Percentiles rank a stretch among this genome's conserved stretches.
Evolutionary conservation across 37 sponge, comb jelly and placozoan species (phyloP).

Genomic region (Aphrocallistes beatrix): DNA sequence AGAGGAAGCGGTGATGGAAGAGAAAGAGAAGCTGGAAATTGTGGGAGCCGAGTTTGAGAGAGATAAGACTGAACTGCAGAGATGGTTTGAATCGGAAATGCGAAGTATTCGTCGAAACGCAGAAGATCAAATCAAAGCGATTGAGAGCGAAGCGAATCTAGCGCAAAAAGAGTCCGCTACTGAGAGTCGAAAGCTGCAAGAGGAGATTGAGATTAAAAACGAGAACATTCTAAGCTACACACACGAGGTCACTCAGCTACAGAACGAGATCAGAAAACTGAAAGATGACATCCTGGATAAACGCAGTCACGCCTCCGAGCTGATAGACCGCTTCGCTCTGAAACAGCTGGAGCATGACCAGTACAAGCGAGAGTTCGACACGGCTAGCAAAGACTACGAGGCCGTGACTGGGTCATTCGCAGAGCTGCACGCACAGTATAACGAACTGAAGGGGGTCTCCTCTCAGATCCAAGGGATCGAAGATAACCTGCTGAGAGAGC

Average conservation of each 20-base stretch:
- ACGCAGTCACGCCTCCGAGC: not conserved
- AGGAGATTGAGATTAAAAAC: not conserved
- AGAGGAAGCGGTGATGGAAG: not conserved
- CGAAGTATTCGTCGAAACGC: not conserved
- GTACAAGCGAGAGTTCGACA: constrained; percentile 11
- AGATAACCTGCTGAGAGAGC: not conserved
- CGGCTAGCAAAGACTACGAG: not conserved
- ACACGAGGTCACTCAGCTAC: not conserved
- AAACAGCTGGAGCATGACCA: not conserved
- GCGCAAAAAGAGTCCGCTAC: not conserved
- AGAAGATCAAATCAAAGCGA: not conserved
- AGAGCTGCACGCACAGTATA: constrained; percentile 10
- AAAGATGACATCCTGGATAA: not conserved
- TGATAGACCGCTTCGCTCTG: not conserved
- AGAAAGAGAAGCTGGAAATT: not conserved
- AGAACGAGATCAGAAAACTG: not conserved
- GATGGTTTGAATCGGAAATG: not conserved
- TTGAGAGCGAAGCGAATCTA: not conserved
- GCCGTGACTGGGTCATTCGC: not conserved
- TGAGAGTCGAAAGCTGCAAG: not conserved
- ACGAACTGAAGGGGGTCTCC: not conserved
- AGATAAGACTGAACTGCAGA: not conserved
- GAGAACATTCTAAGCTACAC: not conserved
- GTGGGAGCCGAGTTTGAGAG: not conserved
- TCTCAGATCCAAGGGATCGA: not conserved